These are phyloP conservation scores for Cristatella mucedo DNA, from an alignment of 2,888 invertebrate species.

Conservation along the genomic window DNA sequence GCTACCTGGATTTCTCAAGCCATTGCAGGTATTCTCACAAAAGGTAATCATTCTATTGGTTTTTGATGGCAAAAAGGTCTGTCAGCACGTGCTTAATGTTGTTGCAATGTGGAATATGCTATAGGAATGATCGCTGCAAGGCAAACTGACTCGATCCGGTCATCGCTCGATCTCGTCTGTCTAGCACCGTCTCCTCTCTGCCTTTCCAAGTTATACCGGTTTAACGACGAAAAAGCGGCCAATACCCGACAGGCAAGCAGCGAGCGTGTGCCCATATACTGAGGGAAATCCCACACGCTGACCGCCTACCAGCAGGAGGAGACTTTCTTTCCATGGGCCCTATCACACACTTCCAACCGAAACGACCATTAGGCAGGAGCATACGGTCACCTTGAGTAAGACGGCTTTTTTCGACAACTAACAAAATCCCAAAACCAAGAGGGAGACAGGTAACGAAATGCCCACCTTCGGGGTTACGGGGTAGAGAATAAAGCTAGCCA, in stretches of 20 bases:
- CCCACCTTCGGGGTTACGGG: too few species aligned
- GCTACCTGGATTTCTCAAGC: constrained; percentile 61
- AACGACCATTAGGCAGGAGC: constrained; percentile 74
- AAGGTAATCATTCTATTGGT: constrained; percentile 47
- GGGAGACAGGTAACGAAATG: constrained; percentile 54
- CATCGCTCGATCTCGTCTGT: too few species aligned
- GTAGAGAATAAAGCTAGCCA: too few species aligned
- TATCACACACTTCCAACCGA: constrained; percentile 67
- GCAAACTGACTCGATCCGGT: too few species aligned
- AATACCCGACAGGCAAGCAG: constrained; percentile 40
- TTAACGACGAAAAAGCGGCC: constrained; percentile 44
- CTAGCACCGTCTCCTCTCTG: too few species aligned
- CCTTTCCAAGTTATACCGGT: constrained; percentile 41
- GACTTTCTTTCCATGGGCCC: constrained; percentile 72
- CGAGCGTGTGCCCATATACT: constrained; percentile 62
- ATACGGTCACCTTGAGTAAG: constrained; percentile 63
- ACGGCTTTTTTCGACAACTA: constrained; percentile 69
- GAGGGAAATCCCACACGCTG: constrained; percentile 43
- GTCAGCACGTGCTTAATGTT: constrained; percentile 53
- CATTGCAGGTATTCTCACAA: constrained; percentile 56
- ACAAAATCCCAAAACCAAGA: constrained; percentile 68
- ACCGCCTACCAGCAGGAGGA: constrained; percentile 63
- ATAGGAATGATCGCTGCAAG: neutral
- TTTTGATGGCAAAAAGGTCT: constrained; percentile 47
- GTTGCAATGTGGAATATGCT: constrained; percentile 38